Percentiles rank a stretch among this genome's conserved stretches.
Conservation (phyloP, 2,888 invertebrate genomes). For the Sisyra terminalis region DNA sequence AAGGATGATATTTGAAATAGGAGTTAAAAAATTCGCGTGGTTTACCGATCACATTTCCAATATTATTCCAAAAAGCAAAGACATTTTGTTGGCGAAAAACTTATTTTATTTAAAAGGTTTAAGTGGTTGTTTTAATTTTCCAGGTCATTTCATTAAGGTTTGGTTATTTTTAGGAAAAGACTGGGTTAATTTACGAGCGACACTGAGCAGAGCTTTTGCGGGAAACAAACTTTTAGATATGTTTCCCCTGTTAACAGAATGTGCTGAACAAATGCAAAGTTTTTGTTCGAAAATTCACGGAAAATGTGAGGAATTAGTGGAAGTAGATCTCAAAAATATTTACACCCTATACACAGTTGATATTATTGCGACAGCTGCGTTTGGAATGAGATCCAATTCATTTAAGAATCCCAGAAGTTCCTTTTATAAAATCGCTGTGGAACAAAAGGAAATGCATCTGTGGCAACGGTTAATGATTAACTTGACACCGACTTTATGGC, state of each 20-base stretch:
- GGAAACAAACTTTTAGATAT: slow-evolving; percentile 23
- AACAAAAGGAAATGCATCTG: slow-evolving; percentile 24
- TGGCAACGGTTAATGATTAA: slow-evolving; percentile 1
- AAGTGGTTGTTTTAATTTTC: background rate
- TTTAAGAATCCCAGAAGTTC: slow-evolving; percentile 31
- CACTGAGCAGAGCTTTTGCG: slow-evolving; percentile 24
- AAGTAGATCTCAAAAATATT: slow-evolving; percentile 27
- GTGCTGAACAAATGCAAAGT: slow-evolving; percentile 12
- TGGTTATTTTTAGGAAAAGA: slow-evolving; percentile 13
- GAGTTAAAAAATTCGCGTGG: slow-evolving; percentile 16
- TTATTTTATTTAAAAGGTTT: slow-evolving; percentile 15
- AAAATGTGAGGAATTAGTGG: slow-evolving; percentile 10
- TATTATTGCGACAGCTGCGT: slow-evolving; percentile 34
- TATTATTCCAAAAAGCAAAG: slow-evolving; percentile 14
- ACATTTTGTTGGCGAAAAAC: slow-evolving; percentile 16
- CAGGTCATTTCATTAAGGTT: background rate
- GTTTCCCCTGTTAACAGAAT: slow-evolving; percentile 17
- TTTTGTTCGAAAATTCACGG: slow-evolving; percentile 13
- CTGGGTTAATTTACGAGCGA: slow-evolving; percentile 25
- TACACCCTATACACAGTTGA: slow-evolving; percentile 32
- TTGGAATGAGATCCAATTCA: slow-evolving; percentile 36
- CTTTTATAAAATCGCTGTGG: slow-evolving; percentile 35
- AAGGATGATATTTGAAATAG: slow-evolving; percentile 19
- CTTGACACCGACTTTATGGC: too few relatives aligned
- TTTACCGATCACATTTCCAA: slow-evolving; percentile 17